phyloP scores from a whole-genome alignment of 2,888 invertebrate species.

The Ophonus ardosiacus region DNA sequence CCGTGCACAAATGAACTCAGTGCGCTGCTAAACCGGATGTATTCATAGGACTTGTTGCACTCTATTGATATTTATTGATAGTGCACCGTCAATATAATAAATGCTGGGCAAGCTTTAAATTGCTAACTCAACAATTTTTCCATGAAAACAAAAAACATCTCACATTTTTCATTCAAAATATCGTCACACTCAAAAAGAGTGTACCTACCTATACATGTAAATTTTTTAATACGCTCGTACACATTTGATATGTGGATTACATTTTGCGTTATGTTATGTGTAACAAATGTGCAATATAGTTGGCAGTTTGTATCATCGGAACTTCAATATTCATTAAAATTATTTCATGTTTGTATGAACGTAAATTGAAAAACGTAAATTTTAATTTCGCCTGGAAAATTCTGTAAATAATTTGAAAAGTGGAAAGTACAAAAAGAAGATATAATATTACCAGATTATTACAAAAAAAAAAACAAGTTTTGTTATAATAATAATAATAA shows the following conservation, averaged over 20 bases:
- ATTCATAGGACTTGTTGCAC: slow-evolving; percentile 37
- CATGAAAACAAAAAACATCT: background rate
- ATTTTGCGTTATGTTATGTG: background rate
- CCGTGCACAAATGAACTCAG: background rate
- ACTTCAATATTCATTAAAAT: no score
- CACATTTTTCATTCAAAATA: background rate
- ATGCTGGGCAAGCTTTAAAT: background rate
- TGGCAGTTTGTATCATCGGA: background rate
- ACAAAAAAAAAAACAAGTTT: no score
- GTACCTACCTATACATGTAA: background rate
- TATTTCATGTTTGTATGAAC: no score
- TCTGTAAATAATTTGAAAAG: no score
- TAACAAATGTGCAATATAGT: background rate
- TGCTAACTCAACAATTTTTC: background rate
- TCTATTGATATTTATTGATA: slow-evolving; percentile 37
- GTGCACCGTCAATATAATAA: slow-evolving; percentile 12
- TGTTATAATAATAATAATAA: no score
- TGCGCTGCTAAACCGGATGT: background rate
- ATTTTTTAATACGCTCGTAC: background rate
- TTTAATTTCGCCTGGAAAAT: no score
- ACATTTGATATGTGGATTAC: background rate
- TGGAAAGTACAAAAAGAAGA: no score
- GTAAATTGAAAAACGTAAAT: no score
- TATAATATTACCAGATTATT: no score
- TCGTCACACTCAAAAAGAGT: background rate